phyloP scores from a whole-genome alignment of 2,888 invertebrate genomes.

The Agriotes lineatus region DNA sequence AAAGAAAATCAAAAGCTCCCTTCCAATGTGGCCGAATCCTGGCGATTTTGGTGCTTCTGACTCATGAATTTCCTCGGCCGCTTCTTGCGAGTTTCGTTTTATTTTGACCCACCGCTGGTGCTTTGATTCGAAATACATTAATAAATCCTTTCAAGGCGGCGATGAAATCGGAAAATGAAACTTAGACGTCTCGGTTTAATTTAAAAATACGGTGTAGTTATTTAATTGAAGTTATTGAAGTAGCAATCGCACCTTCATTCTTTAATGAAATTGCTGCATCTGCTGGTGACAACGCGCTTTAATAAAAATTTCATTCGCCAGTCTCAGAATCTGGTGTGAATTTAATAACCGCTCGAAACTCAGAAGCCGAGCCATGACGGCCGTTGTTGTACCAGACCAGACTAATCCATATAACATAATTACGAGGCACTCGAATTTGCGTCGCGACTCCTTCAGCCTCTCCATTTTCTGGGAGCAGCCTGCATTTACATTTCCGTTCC shows the following conservation, averaged over 20 bases:
- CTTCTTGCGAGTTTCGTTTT: constrained; percentile 4
- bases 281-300: constrained; percentile 34
- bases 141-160: constrained; percentile 6
- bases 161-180: constrained; percentile 1
- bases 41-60: constrained; percentile 6
- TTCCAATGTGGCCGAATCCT: constrained; percentile 1
- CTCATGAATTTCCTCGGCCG: constrained; percentile 10
- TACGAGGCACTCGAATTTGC: background rate
- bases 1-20: constrained; percentile 5
- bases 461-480: background rate
- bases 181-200: background rate
- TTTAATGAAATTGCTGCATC: constrained; percentile 41
- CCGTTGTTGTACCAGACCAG: constrained; percentile 3
- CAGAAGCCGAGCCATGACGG: background rate
- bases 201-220: constrained; percentile 31
- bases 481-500: constrained; percentile 6
- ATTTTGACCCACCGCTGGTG: background rate
- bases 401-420: constrained; percentile 26
- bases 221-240: constrained; percentile 37
- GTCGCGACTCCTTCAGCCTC: background rate
- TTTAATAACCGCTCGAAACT: constrained; percentile 23
- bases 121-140: constrained; percentile 1
- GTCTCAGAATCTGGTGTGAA: constrained; percentile 30
- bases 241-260: constrained; percentile 29
- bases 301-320: constrained; percentile 36